Base-by-base conservation (phyloP, 2,113 vertebrate genomes). In the Platanista minor region DNA sequence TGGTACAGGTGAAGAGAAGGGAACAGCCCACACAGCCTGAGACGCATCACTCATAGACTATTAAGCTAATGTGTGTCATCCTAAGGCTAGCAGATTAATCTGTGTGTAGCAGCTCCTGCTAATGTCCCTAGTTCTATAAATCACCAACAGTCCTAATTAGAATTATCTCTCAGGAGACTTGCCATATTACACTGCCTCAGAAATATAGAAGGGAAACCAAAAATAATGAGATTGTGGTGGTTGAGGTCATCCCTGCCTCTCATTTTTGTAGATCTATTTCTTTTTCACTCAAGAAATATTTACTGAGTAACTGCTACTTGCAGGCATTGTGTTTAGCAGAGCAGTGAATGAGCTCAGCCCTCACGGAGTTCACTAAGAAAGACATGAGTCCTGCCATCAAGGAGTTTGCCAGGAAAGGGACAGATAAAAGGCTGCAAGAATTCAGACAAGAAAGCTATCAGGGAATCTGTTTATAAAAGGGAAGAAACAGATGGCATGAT, bases 31-130 rank as follows among this genome's bases (percentile, higher is more conserved):
- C 36, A 67, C 6, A 69, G 64, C 36, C 71, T 27, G 27, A 95
- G 80, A 97, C 75, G 33, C 57, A 46, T 97, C 83, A 61, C 18
- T 91, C 97, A 97, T 62, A 88, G 69, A 89, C 43, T 96, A 80
- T 74, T 87, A 96, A 83, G 71, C 36, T 97, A 91, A 97, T 81
- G 77, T 95, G 27, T 94, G 80, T 82, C 89, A 95, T 95, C 75
- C 57, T 93, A 97, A 90, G 92, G 43, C 54, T 91, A 33, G 85
- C 83, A 74, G 83, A 97, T 96, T 97, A 98, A 97, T 97, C 87
- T 96, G 80, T 91, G 81, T 36, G 39, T 90, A 96, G 74, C 89
- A 85, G 72, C 95, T 97, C 52, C 33, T 98, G 57, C 86, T 93
- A 74, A 75, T 72, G 80, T 82, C 67, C 57, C 64, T 78, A 93